A percentile compares a stretch with the other conserved stretches of the same genome.
Conservation (phyloP, 2,797 vertebrate species). For the Psittacula derbiana region DNA sequence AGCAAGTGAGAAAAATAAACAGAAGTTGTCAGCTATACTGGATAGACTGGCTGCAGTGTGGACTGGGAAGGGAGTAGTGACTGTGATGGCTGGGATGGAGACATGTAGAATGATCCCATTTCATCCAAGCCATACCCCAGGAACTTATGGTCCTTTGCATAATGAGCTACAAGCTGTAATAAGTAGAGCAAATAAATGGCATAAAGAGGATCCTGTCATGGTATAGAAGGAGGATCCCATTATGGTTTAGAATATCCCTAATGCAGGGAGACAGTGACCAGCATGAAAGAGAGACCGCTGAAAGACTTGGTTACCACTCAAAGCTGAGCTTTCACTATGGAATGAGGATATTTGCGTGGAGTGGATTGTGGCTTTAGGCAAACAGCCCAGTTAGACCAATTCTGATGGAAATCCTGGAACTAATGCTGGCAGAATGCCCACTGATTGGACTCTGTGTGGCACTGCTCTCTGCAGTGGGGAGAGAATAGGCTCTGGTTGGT, state of each 20-base stretch:
- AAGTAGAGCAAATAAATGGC: not conserved
- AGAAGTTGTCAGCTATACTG: not conserved
- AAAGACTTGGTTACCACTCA: not conserved
- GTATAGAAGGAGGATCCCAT: not conserved
- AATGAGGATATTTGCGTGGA: not conserved
- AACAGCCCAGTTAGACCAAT: not conserved
- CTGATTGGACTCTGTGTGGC: not conserved
- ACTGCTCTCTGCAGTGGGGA: not conserved
- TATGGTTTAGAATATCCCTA: not conserved
- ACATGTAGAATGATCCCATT: not conserved
- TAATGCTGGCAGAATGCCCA: not conserved
- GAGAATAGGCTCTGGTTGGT: not conserved
- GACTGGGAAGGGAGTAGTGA: not conserved
- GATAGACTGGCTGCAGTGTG: not conserved
- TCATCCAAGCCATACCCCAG: not conserved
- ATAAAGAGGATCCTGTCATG: not conserved
- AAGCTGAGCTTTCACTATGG: not conserved
- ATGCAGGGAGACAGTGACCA: not conserved
- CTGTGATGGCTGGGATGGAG: not conserved
- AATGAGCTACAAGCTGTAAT: not conserved
- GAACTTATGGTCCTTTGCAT: not conserved
- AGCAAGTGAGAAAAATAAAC: constrained; percentile 25
- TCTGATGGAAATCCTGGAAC: not conserved
- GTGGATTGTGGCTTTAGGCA: not conserved
- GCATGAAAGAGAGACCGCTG: not conserved